A percentile compares a stretch with the other conserved stretches of the same genome.
phyloP scores from a whole-genome alignment of 2,113 vertebrate species.

The Semicossyphus pulcher region DNA sequence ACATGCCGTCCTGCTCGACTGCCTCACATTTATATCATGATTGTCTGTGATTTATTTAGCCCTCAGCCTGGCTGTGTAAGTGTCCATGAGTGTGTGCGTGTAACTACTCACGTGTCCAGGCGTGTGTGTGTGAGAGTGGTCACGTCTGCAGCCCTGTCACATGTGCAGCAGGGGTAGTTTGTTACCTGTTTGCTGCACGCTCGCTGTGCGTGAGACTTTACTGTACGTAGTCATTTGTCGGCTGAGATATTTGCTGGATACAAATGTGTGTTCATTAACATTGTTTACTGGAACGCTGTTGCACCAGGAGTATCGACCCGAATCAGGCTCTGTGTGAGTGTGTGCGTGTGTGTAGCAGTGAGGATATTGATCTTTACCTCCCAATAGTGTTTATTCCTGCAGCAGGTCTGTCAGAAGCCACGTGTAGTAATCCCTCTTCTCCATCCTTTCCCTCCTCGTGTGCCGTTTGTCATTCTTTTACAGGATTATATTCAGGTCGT shows the following conservation, averaged over 20 bases:
- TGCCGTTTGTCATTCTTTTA: slow-evolving; percentile 48
- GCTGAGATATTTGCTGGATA: slow-evolving; percentile 68
- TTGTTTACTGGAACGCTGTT: slow-evolving; percentile 73
- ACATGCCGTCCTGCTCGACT: background rate
- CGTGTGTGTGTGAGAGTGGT: background rate
- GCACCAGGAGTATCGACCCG: slow-evolving; percentile 72
- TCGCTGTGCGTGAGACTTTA: background rate
- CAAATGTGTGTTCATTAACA: slow-evolving; percentile 79
- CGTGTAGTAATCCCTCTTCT: slow-evolving; percentile 74
- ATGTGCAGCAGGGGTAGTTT: background rate
- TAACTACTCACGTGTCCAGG: slow-evolving; percentile 13
- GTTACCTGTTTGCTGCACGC: slow-evolving; percentile 18
- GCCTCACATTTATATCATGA: slow-evolving; percentile 40
- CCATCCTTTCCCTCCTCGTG: slow-evolving; percentile 15
- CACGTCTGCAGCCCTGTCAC: background rate
- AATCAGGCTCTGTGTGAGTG: slow-evolving; percentile 34
- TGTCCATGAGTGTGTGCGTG: slow-evolving; percentile 31
- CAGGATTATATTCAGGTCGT: slow-evolving; percentile 19
- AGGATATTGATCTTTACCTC: slow-evolving; percentile 73
- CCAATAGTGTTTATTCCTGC: slow-evolving; percentile 74
- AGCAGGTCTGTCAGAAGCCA: slow-evolving; percentile 76
- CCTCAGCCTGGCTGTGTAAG: slow-evolving; percentile 2
- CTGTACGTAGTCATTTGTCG: slow-evolving; percentile 56
- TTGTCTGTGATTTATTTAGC: slow-evolving; percentile 49
- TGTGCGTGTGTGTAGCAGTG: slow-evolving; percentile 54